Evolutionary conservation across 2,888 invertebrate species (phyloP), one percentile per base, ranked within the genome.

Genomic region (Spicauda simplicius): DNA sequence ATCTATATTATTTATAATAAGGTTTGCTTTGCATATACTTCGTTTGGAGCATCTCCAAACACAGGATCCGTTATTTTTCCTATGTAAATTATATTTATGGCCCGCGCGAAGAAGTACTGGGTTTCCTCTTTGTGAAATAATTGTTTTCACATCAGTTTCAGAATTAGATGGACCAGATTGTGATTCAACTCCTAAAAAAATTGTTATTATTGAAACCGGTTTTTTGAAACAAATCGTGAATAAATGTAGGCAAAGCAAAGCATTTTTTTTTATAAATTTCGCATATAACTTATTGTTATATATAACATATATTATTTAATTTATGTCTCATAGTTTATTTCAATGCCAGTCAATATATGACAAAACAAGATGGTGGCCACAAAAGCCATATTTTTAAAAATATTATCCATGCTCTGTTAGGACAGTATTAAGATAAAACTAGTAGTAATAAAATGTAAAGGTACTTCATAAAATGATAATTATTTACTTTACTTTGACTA

Each of bases 11-110:
- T 48, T 54, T 33, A 45, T 68, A 20, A 58, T 45, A n/a, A 68
- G 60, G 14, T 14, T 58, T 33, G 63, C 62, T 58, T 53, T 50
- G 50, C 68, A 68, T 37, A 33, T 58, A 52, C 25, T 52, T 18
- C 68, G 57, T 48, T 64, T 64, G 20, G 18, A 33, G 30, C 68
- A 68, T 37, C 64, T 55, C 68, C 68, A 68, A 52, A 64, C 59
- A 45, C 18, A 45, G n/a, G 68, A 63, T 25, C 54, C 63, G 18
- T 62, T 61, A 50, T 68, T 68, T 25, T 63, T 57, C 33, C 60
- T 58, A 30, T 64, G 50, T 11, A 60, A 41, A 50, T 69, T 50
- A 57, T 68, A 69, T 54, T 58, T 71, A 58, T 68, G 68, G 33
- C 56, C 65, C 37, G 61, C 55, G 33, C 64, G 65, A 45, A 69